Evolutionary conservation across 2,797 vertebrate genomes (phyloP).

Genomic region (Stomatorhinus walkeri): DNA sequence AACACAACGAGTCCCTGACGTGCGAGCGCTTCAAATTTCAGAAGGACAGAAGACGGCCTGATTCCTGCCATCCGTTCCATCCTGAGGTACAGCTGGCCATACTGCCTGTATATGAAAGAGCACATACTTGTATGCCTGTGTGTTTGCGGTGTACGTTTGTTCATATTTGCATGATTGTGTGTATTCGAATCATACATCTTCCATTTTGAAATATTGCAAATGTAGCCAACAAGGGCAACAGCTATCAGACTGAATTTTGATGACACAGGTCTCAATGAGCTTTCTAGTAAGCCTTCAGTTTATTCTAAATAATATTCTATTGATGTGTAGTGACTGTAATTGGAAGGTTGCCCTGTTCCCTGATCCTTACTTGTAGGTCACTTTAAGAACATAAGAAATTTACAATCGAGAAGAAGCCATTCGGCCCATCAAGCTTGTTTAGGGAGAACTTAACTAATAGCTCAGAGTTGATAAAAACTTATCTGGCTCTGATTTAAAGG

Average conservation of each 20-base stretch:
- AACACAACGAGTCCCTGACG: slow-evolving; percentile 98
- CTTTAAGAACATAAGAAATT: not conserved
- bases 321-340: not conserved
- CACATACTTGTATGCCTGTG: not conserved
- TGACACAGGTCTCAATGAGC: not conserved
- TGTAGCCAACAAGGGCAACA: not conserved
- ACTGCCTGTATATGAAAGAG: not conserved
- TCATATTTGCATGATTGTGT: not conserved
- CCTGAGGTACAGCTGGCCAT: slow-evolving; percentile 66
- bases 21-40: slow-evolving; percentile 92
- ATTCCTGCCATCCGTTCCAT: slow-evolving; percentile 94
- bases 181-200: not conserved
- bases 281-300: not conserved
- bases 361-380: not conserved
- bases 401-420: not conserved
- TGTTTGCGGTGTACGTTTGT: not conserved
- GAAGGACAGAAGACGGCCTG: slow-evolving; percentile 90
- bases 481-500: too few relatives aligned
- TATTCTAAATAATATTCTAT: not conserved
- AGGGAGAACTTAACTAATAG: not conserved
- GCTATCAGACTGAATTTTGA: not conserved
- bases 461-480: not conserved
- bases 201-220: not conserved
- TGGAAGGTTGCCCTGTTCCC: not conserved
- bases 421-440: not conserved